Evolutionary conservation across 2,113 vertebrate species (phyloP).

Genomic region (Natator depressus): DNA sequence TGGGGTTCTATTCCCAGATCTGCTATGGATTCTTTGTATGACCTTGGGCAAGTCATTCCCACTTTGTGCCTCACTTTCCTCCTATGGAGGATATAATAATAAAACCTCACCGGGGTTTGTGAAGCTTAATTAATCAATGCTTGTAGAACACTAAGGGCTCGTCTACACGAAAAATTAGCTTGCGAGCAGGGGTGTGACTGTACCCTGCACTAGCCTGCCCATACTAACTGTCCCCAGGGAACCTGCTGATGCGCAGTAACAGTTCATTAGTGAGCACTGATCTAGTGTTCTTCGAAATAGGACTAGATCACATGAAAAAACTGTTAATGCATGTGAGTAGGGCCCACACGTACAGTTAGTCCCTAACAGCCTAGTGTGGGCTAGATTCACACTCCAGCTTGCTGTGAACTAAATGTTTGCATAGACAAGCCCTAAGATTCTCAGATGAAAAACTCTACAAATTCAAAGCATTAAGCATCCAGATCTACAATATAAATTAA

Average conservation of each 20-base stretch:
- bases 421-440: not conserved
- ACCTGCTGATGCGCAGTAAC: not conserved
- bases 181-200: not conserved
- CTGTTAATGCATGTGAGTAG: not conserved
- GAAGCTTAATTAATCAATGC: not conserved
- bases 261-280: not conserved
- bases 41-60: not conserved
- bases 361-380: not conserved
- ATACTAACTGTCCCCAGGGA: not conserved
- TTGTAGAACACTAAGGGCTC: not conserved
- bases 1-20: not conserved
- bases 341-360: not conserved
- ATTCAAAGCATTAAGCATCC: not conserved
- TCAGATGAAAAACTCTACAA: not conserved
- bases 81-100: not conserved
- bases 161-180: not conserved
- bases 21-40: not conserved
- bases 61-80: not conserved
- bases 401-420: not conserved
- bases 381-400: not conserved
- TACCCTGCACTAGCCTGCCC: not conserved
- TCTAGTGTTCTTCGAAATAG: not conserved
- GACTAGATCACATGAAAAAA: not conserved
- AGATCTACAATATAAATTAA: not conserved
- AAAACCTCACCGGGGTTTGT: not conserved